Conservation (phyloP, 2,797 vertebrate genomes). For the Eutrigla gurnardus region DNA sequence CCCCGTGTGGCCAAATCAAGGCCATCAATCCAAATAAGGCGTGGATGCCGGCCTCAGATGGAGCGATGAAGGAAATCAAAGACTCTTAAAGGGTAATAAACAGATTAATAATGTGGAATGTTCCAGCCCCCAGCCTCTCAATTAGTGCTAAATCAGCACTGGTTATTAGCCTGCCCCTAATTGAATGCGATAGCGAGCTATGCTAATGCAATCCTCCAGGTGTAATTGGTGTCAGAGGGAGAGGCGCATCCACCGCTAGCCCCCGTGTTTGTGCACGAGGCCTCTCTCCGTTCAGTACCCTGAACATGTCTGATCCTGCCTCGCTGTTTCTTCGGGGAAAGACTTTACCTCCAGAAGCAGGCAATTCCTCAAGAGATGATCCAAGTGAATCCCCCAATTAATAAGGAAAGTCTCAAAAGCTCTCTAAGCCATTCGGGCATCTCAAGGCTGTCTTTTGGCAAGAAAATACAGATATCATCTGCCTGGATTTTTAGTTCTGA, state of each 20-base stretch:
- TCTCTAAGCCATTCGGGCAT: conserved; percentile 8
- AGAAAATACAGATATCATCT: conserved; percentile 32
- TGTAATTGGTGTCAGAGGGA: conserved; percentile 79
- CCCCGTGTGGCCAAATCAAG: neutral
- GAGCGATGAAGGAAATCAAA: conserved; percentile 50
- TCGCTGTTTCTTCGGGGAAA: conserved; percentile 20
- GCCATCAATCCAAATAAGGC: conserved; percentile 13
- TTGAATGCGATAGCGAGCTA: conserved; percentile 79
- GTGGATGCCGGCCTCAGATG: conserved; percentile 15
- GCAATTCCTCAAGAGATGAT: conserved; percentile 41
- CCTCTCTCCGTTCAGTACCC: conserved; percentile 42
- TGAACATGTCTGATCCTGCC: conserved; percentile 34
- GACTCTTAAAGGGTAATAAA: conserved; percentile 76
- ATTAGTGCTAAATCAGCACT: conserved; percentile 83
- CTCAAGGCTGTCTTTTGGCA: conserved; percentile 6
- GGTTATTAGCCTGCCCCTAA: conserved; percentile 76
- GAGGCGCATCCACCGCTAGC: conserved; percentile 34
- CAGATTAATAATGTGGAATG: conserved; percentile 74
- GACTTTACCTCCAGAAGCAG: conserved; percentile 29
- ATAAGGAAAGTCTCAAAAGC: conserved; percentile 39
- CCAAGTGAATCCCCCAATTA: conserved; percentile 48
- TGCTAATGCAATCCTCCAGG: conserved; percentile 76
- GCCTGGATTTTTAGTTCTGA: neutral
- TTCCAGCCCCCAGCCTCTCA: conserved; percentile 71
- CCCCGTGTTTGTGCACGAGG: conserved; percentile 24